phyloP scores from a whole-genome alignment of 2,113 vertebrate genomes.

The Deroptyus accipitrinus region DNA sequence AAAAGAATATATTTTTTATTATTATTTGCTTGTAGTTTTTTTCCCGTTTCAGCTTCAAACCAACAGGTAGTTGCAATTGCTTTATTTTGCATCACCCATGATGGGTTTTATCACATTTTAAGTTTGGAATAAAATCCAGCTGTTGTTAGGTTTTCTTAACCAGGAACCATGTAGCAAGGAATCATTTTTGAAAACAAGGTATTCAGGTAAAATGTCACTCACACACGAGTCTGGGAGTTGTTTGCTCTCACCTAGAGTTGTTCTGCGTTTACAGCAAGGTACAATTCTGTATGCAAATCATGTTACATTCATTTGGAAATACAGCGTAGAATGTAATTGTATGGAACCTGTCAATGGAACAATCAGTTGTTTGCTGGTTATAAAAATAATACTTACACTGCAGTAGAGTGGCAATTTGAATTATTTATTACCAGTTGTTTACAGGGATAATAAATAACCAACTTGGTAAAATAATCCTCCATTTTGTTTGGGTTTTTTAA shows the following conservation, averaged over 20 bases:
- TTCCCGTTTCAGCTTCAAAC: not conserved
- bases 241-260: not conserved
- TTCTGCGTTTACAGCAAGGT: not conserved
- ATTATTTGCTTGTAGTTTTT: not conserved
- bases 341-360: not conserved
- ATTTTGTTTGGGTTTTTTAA: not conserved
- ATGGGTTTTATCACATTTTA: not conserved
- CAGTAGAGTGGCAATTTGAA: not conserved
- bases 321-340: not conserved
- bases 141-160: not conserved
- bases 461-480: not conserved
- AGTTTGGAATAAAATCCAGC: not conserved
- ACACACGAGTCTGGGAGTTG: not conserved
- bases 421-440: not conserved
- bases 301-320: not conserved
- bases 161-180: not conserved
- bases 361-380: not conserved
- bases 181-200: not conserved
- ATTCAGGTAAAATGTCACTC: not conserved
- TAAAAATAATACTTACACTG: not conserved
- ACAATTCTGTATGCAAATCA: not conserved
- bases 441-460: not conserved
- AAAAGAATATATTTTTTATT: not conserved
- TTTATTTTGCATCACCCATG: not conserved
- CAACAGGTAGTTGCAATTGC: not conserved